Conservation (phyloP, 1,140 invertebrate genomes). For the Neotoxoptera formosana region DNA sequence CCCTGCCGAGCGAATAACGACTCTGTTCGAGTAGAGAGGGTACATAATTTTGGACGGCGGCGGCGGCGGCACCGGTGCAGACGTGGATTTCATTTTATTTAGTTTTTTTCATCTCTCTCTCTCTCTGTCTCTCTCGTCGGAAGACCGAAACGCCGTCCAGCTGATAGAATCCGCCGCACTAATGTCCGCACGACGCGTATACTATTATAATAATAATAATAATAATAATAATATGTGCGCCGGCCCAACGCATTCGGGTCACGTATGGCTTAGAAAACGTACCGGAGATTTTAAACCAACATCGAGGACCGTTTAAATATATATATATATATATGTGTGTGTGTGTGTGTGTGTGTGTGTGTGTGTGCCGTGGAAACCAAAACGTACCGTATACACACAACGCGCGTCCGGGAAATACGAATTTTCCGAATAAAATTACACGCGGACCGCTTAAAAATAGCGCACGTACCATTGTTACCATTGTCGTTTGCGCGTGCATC, state of each 20-base stretch:
- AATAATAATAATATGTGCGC: conserved; percentile 33
- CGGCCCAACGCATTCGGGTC: background rate
- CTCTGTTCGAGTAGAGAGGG: background rate
- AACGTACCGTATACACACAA: background rate
- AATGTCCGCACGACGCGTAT: background rate
- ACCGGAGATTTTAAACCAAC: background rate
- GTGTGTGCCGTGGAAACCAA: conserved; percentile 5
- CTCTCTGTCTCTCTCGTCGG: background rate
- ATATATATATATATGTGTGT: too few species aligned
- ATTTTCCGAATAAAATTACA: conserved; percentile 12
- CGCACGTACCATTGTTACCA: background rate
- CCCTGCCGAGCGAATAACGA: background rate
- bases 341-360: too few species aligned
- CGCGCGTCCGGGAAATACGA: background rate
- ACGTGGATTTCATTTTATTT: conserved; percentile 1
- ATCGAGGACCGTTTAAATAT: background rate
- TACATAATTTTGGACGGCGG: background rate
- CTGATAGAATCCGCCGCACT: conserved; percentile 17
- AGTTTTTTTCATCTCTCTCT: background rate
- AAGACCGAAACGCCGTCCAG: background rate
- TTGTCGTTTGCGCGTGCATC: background rate
- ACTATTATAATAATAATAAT: conserved; percentile 44
- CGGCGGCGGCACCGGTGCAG: background rate
- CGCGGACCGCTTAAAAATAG: background rate
- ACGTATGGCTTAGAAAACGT: conserved; percentile 26